Percentiles rank a stretch among this genome's conserved stretches.
Evolutionary conservation across 2,113 vertebrate species (phyloP).

Genomic region (Coptodon rendalli): DNA sequence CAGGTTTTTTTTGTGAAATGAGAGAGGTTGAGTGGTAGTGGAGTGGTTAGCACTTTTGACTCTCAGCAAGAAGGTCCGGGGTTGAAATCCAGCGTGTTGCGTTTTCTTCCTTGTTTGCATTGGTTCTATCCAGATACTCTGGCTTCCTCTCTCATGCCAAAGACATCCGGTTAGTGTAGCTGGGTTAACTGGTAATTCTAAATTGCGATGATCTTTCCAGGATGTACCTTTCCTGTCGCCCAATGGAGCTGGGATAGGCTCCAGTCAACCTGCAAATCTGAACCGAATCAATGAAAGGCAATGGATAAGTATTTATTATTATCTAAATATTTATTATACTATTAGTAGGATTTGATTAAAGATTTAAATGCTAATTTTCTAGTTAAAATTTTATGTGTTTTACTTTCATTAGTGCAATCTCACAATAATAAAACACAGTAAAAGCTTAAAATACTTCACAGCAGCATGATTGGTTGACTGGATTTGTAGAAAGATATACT

Average conservation of each 20-base stretch:
- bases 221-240: not conserved
- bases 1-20: not conserved
- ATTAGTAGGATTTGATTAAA: not conserved
- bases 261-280: not conserved
- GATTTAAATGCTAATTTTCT: not conserved
- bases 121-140: not conserved
- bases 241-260: not conserved
- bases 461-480: not conserved
- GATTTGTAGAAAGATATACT: not conserved
- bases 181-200: not conserved
- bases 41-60: not conserved
- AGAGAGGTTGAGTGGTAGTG: not conserved
- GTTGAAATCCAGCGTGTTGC: not conserved
- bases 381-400: not conserved
- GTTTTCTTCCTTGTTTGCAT: not conserved
- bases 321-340: not conserved
- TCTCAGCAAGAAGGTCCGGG: not conserved
- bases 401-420: not conserved
- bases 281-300: not conserved
- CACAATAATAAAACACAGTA: not conserved
- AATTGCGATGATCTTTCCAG: not conserved
- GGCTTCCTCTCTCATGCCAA: not conserved
- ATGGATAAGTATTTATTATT: too few species aligned
- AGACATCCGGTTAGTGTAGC: not conserved
- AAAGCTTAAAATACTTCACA: not conserved